Base-by-base conservation (phyloP, 1,140 invertebrate genomes). In the Drosophila hydei region DNA sequence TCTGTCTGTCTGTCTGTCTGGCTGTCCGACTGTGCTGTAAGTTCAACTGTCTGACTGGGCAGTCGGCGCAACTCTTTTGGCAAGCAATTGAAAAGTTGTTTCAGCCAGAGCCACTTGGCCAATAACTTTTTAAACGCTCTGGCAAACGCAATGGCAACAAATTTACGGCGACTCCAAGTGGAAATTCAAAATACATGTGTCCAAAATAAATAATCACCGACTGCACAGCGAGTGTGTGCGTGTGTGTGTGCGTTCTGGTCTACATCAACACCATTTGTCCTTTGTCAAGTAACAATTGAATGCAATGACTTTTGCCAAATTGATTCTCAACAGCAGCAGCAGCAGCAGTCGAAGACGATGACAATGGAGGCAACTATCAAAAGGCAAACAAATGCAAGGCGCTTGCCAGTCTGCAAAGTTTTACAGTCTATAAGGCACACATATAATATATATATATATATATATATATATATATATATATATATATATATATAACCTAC, bases 221-320 rank as follows among this genome's bases (percentile, higher is more conserved):
- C 63, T 71, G 36, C 33, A 4, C 21, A 4, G 30, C 55, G 59
- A 43, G 36, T 76, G 52, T 30, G 14, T 40, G 50, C 21, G 33
- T 60, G 16, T 18, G 27, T 38, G 56, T 51, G 59, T 60, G 60
- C 58, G 51, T 69, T 55, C 42, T 45, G 40, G 64, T 68, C 58
- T 55, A 67, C 75, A 85, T 85, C 81, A 85, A 85, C 81, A 85
- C 81, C 81, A 85, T 85, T 85, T 85, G 81, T 81, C 83, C 77
- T 87, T 87, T 85, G 77, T 85, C 77, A 85, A 85, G 70, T 87
- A 84, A 85, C 81, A 85, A 85, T 87, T 85, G 81, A 85, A 85
- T 85, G 81, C 81, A 87, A 85, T 85, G 81, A 85, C 81, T 85
- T 85, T 87, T 87, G 81, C 81, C 81, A 85, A 85, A 85, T 85